Evolutionary conservation across 2,113 vertebrate species (phyloP).

Genomic region (Esox niger): DNA sequence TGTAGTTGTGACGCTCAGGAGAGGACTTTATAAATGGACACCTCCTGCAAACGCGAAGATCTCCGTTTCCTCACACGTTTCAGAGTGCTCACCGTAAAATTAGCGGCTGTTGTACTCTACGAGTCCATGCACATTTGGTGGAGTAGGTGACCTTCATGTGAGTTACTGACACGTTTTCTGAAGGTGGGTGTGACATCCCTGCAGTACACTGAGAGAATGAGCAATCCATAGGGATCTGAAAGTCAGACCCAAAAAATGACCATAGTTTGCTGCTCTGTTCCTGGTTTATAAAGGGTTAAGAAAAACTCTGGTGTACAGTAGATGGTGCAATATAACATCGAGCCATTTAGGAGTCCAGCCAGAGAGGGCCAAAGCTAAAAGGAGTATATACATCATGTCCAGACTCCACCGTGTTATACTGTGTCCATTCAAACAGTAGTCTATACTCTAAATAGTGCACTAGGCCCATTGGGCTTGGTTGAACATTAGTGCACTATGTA

Average conservation of each 20-base stretch:
- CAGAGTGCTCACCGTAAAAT: too few relatives aligned
- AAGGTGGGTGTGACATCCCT: slow-evolving; percentile 36
- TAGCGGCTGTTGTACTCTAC: too few relatives aligned
- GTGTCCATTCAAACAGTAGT: too few relatives aligned
- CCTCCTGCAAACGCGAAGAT: too few relatives aligned
- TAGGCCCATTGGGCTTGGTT: too few relatives aligned
- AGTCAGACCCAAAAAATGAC: neutral
- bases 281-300: neutral
- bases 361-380: slow-evolving; percentile 61
- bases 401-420: slow-evolving; percentile 38
- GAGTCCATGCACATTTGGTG: neutral
- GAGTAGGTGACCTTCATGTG: slow-evolving; percentile 43
- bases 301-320: neutral
- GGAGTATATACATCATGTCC: slow-evolving; percentile 73
- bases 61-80: too few relatives aligned
- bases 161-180: slow-evolving; percentile 42
- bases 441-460: too few relatives aligned
- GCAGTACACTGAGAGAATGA: neutral
- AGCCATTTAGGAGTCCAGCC: slow-evolving; percentile 63
- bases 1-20: neutral
- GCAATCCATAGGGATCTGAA: neutral
- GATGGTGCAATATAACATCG: slow-evolving; percentile 42
- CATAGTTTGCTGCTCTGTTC: neutral
- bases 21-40: slow-evolving; percentile 17
- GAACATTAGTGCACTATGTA: too few relatives aligned